phyloP scores from a whole-genome alignment of 2,113 vertebrate genomes.

The Caracal caracal region DNA sequence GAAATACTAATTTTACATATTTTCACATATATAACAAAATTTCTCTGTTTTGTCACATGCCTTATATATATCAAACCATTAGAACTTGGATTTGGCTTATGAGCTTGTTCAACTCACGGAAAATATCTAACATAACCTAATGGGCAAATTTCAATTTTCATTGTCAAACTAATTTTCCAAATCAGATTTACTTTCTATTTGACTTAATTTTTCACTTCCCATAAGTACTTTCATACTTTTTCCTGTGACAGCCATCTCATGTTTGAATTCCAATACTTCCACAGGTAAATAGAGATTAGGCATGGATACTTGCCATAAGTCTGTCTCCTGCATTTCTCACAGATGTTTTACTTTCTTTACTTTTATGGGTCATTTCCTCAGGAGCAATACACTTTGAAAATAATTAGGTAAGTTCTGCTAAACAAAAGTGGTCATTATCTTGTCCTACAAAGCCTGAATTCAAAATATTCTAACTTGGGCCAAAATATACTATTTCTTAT shows the following conservation, averaged over 20 bases:
- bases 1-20: not conserved
- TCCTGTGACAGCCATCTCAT: not conserved
- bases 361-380: not conserved
- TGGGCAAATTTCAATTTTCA: not conserved
- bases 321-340: not conserved
- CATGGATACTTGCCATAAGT: not conserved
- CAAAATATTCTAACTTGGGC: not conserved
- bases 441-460: not conserved
- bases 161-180: not conserved
- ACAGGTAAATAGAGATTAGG: not conserved
- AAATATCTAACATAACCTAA: not conserved
- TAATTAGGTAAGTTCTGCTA: not conserved
- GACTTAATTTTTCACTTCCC: constrained; percentile 17
- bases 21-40: constrained; percentile 14
- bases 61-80: not conserved
- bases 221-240: not conserved
- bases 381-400: constrained; percentile 21
- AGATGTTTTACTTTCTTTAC: not conserved
- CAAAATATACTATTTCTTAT: not conserved
- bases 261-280: not conserved
- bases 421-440: not conserved
- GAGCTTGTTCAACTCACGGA: not conserved
- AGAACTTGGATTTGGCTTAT: not conserved
- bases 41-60: not conserved
- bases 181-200: not conserved